Evolutionary conservation across 2,888 invertebrate species (phyloP).

Genomic region (Hemaris fuciformis): DNA sequence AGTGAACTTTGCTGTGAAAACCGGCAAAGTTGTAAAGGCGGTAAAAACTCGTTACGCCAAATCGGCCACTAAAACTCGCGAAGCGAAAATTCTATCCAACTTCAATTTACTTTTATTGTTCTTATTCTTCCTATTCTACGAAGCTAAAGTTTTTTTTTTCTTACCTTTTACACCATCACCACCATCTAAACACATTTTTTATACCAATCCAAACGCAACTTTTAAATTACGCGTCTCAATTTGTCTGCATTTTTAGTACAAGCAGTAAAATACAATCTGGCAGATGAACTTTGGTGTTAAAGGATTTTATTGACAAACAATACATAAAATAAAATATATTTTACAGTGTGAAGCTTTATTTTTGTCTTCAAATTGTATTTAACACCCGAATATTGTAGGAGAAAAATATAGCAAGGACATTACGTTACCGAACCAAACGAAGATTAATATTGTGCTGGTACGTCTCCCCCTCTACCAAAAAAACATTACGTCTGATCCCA

Average conservation of each 20-base stretch:
- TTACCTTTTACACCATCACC: slow-evolving; percentile 46
- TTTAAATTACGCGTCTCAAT: background rate
- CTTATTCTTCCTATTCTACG: slow-evolving; percentile 67
- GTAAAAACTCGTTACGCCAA: slow-evolving; percentile 79
- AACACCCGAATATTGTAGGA: background rate
- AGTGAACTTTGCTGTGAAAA: slow-evolving; percentile 56
- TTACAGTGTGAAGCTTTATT: background rate
- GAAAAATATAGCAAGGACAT: background rate
- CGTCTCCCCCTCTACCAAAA: background rate
- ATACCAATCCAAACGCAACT: slow-evolving; percentile 50
- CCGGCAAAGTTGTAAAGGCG: slow-evolving; percentile 73
- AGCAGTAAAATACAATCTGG: background rate
- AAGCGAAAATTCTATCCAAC: slow-evolving; percentile 80
- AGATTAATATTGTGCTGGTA: background rate
- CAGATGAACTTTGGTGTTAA: background rate
- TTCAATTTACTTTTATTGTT: slow-evolving; percentile 81
- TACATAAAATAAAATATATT: background rate
- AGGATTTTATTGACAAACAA: background rate
- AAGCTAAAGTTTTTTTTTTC: slow-evolving; percentile 60
- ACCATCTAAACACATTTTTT: slow-evolving; percentile 68
- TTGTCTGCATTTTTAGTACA: background rate
- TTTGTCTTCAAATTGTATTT: background rate
- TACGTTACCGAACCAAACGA: background rate
- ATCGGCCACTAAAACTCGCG: slow-evolving; percentile 79
- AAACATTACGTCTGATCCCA: background rate